Percentiles rank a stretch among this genome's conserved stretches.
phyloP scores from a whole-genome alignment of 2,797 vertebrate genomes.

The Hozukius guyotensis region DNA sequence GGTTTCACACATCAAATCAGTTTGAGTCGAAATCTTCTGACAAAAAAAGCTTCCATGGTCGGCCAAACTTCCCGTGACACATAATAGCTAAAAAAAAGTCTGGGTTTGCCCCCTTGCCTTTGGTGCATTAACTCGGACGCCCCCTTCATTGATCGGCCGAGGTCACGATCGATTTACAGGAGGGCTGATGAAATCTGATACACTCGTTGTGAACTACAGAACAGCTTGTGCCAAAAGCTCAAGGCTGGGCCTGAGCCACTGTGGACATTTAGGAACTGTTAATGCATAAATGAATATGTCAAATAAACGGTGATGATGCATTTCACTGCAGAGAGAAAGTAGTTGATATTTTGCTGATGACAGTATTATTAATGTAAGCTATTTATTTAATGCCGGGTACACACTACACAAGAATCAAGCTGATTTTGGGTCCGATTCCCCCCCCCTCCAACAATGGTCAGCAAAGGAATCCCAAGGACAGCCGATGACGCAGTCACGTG shows the following conservation, averaged over 20 bases:
- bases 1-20: background rate
- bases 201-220: slow-evolving; percentile 45
- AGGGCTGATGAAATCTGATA: slow-evolving; percentile 71
- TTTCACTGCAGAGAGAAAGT: slow-evolving; percentile 1
- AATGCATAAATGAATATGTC: slow-evolving; percentile 27
- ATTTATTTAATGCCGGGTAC: background rate
- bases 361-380: background rate
- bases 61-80: slow-evolving; percentile 17
- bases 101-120: slow-evolving; percentile 32
- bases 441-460: too few species aligned
- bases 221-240: slow-evolving; percentile 40
- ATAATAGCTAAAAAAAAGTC: slow-evolving; percentile 25
- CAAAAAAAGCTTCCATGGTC: slow-evolving; percentile 6
- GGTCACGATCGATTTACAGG: slow-evolving; percentile 75
- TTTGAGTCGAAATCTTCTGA: background rate
- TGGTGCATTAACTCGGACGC: slow-evolving; percentile 60
- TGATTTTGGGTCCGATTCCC: too few species aligned
- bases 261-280: slow-evolving; percentile 38
- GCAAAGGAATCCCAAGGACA: too few species aligned
- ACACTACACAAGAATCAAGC: too few species aligned
- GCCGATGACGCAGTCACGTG: too few species aligned
- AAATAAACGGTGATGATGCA: slow-evolving; percentile 1
- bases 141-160: slow-evolving; percentile 49
- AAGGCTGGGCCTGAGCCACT: slow-evolving; percentile 23
- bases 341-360: slow-evolving; percentile 18